Evolutionary conservation across 2,888 invertebrate genomes (phyloP).

Genomic region (Hemicrepidius hirtus): DNA sequence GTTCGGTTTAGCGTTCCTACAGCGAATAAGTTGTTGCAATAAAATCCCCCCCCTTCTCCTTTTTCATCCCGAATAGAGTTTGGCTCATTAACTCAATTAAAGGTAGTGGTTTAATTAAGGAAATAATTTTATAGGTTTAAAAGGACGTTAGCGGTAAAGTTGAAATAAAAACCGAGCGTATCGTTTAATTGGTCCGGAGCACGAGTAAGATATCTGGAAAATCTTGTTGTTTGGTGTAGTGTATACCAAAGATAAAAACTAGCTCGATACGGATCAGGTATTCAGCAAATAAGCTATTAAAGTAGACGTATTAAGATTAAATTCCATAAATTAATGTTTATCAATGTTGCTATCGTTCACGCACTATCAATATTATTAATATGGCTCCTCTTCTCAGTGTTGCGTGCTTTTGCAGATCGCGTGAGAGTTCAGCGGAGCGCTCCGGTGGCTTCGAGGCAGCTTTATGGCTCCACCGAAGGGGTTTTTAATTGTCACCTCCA

Average conservation of each 20-base stretch:
- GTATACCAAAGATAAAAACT: conserved; percentile 5
- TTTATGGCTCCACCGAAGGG: conserved; percentile 54
- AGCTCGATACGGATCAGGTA: conserved; percentile 29
- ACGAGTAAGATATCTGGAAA: conserved; percentile 5
- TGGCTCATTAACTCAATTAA: too few relatives aligned
- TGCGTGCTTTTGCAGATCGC: conserved; percentile 47
- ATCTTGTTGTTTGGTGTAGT: not conserved
- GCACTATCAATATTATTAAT: conserved; percentile 51
- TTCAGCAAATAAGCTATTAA: conserved; percentile 39
- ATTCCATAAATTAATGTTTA: conserved; percentile 57
- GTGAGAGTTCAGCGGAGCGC: conserved; percentile 43
- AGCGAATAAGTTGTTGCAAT: too few relatives aligned
- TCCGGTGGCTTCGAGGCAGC: conserved; percentile 39
- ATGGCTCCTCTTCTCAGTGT: conserved; percentile 37
- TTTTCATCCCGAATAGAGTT: too few relatives aligned
- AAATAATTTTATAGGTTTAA: not conserved
- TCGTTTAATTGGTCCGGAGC: conserved; percentile 5
- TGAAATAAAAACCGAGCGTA: not conserved
- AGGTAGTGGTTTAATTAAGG: not conserved
- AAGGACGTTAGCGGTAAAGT: conserved; percentile 9
- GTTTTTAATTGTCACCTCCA: conserved; percentile 55
- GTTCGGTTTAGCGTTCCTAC: too few relatives aligned
- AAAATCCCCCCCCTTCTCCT: too few relatives aligned
- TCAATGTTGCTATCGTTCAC: conserved; percentile 55
- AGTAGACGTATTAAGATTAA: conserved; percentile 54